phyloP scores from a whole-genome alignment of 2,888 invertebrate genomes.

The Lycaena phlaeas region DNA sequence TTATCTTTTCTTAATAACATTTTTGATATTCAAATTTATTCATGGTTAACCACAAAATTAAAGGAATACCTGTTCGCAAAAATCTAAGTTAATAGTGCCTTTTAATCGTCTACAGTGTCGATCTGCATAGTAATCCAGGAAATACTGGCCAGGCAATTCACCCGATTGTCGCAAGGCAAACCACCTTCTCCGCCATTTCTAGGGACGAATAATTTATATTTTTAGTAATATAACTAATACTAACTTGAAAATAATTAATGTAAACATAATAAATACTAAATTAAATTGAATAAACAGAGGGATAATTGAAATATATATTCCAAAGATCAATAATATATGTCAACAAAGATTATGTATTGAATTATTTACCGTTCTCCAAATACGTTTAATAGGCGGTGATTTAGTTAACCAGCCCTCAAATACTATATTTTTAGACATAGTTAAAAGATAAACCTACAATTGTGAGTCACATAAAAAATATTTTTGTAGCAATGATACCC shows the following conservation, averaged over 20 bases:
- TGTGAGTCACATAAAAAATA: constrained; percentile 37
- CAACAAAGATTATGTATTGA: constrained; percentile 6
- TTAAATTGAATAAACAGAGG: neutral
- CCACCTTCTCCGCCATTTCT: constrained; percentile 98
- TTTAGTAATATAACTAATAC: neutral
- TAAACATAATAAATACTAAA: neutral
- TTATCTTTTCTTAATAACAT: no score
- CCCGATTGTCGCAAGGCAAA: constrained; percentile 93
- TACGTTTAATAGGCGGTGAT: constrained; percentile 93
- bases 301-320: neutral
- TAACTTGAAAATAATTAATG: neutral
- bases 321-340: constrained; percentile 3
- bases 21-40: no score
- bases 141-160: constrained; percentile 94
- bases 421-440: constrained; percentile 78
- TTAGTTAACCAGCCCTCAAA: constrained; percentile 96
- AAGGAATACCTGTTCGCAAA: constrained; percentile 95
- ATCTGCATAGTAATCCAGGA: constrained; percentile 94
- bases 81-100: constrained; percentile 93
- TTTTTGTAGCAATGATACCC: constrained; percentile 24
- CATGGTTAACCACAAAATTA: no score
- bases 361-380: constrained; percentile 89
- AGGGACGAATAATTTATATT: constrained; percentile 7
- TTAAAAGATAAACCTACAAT: constrained; percentile 23
- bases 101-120: constrained; percentile 87